A percentile compares a stretch with the other conserved stretches of the same genome.
These are phyloP conservation scores for Chelonus insularis DNA, from an alignment of 1,140 invertebrate species.

Conservation along the genomic window DNA sequence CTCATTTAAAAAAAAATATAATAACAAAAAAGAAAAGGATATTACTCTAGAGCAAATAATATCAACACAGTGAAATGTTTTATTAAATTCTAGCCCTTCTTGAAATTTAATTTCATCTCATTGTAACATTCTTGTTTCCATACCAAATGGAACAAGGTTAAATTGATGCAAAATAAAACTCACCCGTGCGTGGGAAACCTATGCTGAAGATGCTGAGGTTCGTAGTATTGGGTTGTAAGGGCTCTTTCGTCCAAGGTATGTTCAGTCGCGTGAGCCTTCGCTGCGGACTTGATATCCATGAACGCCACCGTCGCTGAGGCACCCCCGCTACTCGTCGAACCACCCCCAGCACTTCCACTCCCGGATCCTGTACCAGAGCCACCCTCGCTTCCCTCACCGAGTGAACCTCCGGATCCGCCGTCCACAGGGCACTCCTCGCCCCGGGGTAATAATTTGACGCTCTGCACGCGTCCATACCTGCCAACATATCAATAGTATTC, in stretches of 20 bases:
- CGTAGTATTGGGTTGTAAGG: slow-evolving; percentile 91
- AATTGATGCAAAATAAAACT: slow-evolving; percentile 20
- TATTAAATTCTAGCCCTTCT: too few species aligned
- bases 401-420: slow-evolving; percentile 53
- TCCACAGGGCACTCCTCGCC: slow-evolving; percentile 64
- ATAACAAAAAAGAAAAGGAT: too few species aligned
- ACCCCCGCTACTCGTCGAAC: slow-evolving; percentile 63
- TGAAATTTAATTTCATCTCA: too few species aligned
- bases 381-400: slow-evolving; percentile 51
- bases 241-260: slow-evolving; percentile 84
- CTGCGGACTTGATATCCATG: slow-evolving; percentile 95
- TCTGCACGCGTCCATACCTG: slow-evolving; percentile 96
- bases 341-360: slow-evolving; percentile 60
- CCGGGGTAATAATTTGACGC: slow-evolving; percentile 85
- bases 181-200: slow-evolving; percentile 59
- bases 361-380: slow-evolving; percentile 57
- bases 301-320: slow-evolving; percentile 86
- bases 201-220: slow-evolving; percentile 67
- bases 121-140: too few species aligned
- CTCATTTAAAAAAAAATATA: too few species aligned
- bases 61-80: too few species aligned
- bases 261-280: slow-evolving; percentile 88
- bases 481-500: slow-evolving; percentile 39
- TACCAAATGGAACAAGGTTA: too few species aligned
- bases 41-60: too few species aligned